Conservation (phyloP, 2,888 invertebrate species). For the Dicyrtoma fusca region DNA sequence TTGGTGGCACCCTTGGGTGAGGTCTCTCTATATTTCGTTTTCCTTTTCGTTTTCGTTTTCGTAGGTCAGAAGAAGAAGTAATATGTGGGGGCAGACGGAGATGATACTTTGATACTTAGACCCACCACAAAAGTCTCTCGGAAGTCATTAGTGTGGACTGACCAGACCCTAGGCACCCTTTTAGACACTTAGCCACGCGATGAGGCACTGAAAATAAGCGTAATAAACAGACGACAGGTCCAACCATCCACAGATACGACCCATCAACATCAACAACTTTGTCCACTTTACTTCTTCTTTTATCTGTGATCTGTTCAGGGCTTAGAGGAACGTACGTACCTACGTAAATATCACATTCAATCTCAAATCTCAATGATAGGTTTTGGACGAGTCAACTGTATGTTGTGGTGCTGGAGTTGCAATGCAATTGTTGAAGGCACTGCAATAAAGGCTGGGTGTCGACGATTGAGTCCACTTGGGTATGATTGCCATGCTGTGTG, state of each 20-base stretch:
- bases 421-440: neutral
- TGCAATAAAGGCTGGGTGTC: conserved; percentile 20
- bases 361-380: too few relatives aligned
- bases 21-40: too few relatives aligned
- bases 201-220: neutral
- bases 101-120: neutral
- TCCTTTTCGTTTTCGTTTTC: neutral
- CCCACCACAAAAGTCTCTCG: conserved; percentile 6
- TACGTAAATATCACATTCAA: too few relatives aligned
- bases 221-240: neutral
- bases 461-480: too few relatives aligned
- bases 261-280: conserved; percentile 23
- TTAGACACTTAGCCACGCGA: conserved; percentile 6
- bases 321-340: too few relatives aligned
- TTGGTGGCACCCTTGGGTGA: conserved; percentile 7
- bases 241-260: neutral
- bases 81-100: neutral
- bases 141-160: conserved; percentile 1
- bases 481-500: too few relatives aligned
- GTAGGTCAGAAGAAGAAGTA: neutral
- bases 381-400: too few relatives aligned
- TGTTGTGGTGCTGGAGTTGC: conserved; percentile 8
- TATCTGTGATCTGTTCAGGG: conserved; percentile 3
- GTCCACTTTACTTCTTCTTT: conserved; percentile 20
- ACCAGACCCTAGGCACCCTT: conserved; percentile 4